Evolutionary conservation across 2,797 vertebrate genomes (phyloP).

Genomic region (Tenualosa thibaudeaui): DNA sequence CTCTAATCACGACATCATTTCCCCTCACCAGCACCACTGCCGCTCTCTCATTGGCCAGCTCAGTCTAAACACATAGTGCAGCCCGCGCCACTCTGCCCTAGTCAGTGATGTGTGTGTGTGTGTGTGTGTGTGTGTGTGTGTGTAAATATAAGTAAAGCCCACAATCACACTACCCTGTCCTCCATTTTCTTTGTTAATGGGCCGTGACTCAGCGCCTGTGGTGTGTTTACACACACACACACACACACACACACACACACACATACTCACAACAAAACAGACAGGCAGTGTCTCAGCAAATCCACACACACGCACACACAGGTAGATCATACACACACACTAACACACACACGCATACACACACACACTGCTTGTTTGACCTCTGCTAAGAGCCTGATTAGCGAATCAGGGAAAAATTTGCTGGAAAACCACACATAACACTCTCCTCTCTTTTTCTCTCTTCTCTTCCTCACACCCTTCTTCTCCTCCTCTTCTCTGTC

Average conservation of each 20-base stretch:
- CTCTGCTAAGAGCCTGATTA: constrained; percentile 53
- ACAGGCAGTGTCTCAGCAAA: not conserved
- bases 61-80: constrained; percentile 54
- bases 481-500: not conserved
- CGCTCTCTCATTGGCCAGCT: constrained; percentile 47
- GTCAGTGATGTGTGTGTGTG: constrained; percentile 4
- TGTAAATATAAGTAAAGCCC: constrained; percentile 50
- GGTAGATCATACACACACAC: not conserved
- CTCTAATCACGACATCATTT: constrained; percentile 56
- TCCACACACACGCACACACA: not conserved
- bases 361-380: constrained; percentile 39
- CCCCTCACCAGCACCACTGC: constrained; percentile 44
- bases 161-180: constrained; percentile 54
- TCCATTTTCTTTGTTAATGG: constrained; percentile 60
- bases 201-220: constrained; percentile 50
- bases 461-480: constrained; percentile 20
- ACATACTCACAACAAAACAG: not conserved
- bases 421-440: constrained; percentile 38
- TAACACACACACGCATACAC: not conserved
- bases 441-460: constrained; percentile 29
- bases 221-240: constrained; percentile 54
- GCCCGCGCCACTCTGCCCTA: constrained; percentile 36
- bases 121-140: constrained; percentile 15
- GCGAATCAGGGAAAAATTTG: constrained; percentile 36
- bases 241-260: constrained; percentile 3